Base-by-base conservation (phyloP, 2,888 invertebrate species). In the Macrophya annulata region DNA sequence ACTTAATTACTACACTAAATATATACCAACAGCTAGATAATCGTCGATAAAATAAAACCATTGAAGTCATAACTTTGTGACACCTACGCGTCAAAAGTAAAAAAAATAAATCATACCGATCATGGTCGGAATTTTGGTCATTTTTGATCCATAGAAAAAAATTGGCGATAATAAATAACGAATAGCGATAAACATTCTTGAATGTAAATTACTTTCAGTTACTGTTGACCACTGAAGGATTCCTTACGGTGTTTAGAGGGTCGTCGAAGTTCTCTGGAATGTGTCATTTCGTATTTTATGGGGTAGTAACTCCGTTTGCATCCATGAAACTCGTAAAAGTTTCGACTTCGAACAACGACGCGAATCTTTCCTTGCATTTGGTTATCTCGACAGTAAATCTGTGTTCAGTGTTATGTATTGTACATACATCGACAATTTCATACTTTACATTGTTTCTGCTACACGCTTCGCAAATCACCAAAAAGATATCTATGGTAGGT, bases 201-300 rank as follows among this genome's bases (percentile, higher is more conserved):
- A 37, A 37, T 68, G 10, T 15, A 25, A 37, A 25, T 31, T 31
- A 31, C 17, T 68, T 68, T 37, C 17, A 6, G 37, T 37, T 37
- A 68, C 62, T 43, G 37, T 71, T 25, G 74, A 21, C 74, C 43
- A 45, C 21, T 21, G 74, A 45, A 45, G 74, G 9, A 9, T 45
- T 45, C 12, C 15, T 45, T 45, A 4, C 10, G 43, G 25, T 74
- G 15, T 74, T 45, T 45, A 45, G 43, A n/a, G 21, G 43, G 74
- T 25, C 10, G 43, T 74, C 74, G n/a, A 25, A 45, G 8, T 43
- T 43, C 21, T 12, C 21, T 45, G 25, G 43, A 43, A 74, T 45
- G 37, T 68, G 45, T 45, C 74, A 43, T 43, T 74, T 45, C 21
- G 45, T 77, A 77, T 77, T 77, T 77, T 77, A 77, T 25, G 77